Base-by-base conservation (phyloP, 2,888 invertebrate species). In the Ormia ochracea region DNA sequence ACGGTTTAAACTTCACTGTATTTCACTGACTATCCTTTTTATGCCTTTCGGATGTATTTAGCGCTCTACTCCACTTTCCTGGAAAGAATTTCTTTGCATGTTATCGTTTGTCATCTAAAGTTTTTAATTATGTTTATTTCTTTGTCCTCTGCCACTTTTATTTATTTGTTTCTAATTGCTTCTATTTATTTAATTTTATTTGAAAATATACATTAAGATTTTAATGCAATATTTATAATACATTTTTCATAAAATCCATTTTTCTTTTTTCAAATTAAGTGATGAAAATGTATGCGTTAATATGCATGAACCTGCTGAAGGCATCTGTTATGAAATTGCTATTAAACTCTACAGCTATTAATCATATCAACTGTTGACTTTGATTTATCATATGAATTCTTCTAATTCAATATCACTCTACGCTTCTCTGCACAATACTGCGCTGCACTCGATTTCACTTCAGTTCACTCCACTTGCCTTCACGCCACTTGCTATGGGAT, bases 331-430 rank as follows among this genome's bases (percentile, higher is more conserved):
- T 63, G 7, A 54, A 54, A 54, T 72, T 33, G n/a, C 19, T 31
- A 17, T 72, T 63, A 63, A 33, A 43, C 43, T 63, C 6, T 31
- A 33, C 19, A 48, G 33, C 66, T 38, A 66, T 66, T 66, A 66
- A 66, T 74, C 58, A 74, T 33, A 74, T 50, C 38, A 58, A 66
- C 41, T 50, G 48, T 66, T 66, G 66, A 74, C 74, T 66, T 74
- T 66, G 74, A 74, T 74, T 74, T 66, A 74, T 74, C 72, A 54
- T 63, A 61, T 74, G 31, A 59, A 48, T 50, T 56, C n/a, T n/a
- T n/a, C 45, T 48, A 48, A 65, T 65, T 73, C 73, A 56, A 73
- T 59, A 50, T 17, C 21, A 23, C 19, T 50, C 19, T 23, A 50
- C 26, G 26, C 36, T 65, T 26, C 56, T 33, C 45, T 36, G 17